Base-by-base conservation (phyloP, 2,797 vertebrate species). In the Peromyscus melanophrys region DNA sequence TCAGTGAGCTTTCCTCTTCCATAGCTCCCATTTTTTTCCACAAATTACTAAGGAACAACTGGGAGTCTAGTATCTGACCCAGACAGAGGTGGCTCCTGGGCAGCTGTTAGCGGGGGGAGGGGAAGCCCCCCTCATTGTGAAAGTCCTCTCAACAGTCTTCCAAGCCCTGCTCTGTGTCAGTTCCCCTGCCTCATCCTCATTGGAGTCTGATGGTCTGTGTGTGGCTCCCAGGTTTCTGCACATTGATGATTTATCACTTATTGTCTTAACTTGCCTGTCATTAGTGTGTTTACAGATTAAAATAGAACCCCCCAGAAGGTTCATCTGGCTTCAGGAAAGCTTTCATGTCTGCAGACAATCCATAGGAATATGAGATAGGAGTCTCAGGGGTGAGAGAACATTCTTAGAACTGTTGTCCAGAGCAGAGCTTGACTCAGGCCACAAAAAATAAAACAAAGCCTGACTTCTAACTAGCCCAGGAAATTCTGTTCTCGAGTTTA, bases 301-400 rank as follows among this genome's bases (percentile, higher is more conserved):
- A 88, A 59, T 14, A 34, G n/a, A 23, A 25, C 8, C 5, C 6
- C 23, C 29, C 16, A 6, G 6, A 59, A 34, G 14, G 27, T 13
- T 57, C 69, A 13, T 31, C n/a, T 31, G 17, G 27, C 69, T 59
- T 31, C 17, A 19, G 61, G 57, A 52, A 9, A 75, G n/a, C 12
- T 34, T 13, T 1, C 6, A 0, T 2, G 57, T 46, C 25, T 19
- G 0, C 19, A 25, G 69, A 55, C 34, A 16, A 23, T 3, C 13
- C 85, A 3, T 1, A 4, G 10, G 40, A 80, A 25, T 4, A 31
- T 8, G 23, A 27, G 52, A 17, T 8, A 2, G 34, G 19, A 40
- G 21, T 37, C 55, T 21, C 4, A 59, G 10, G 34, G 59, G 52
- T 25, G 40, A 37, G 77, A n/a, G 17, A 16, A 8, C 4, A 19